These are phyloP conservation scores for Atethmia centrago DNA, from an alignment of 2,888 invertebrate genomes.

Conservation along the genomic window DNA sequence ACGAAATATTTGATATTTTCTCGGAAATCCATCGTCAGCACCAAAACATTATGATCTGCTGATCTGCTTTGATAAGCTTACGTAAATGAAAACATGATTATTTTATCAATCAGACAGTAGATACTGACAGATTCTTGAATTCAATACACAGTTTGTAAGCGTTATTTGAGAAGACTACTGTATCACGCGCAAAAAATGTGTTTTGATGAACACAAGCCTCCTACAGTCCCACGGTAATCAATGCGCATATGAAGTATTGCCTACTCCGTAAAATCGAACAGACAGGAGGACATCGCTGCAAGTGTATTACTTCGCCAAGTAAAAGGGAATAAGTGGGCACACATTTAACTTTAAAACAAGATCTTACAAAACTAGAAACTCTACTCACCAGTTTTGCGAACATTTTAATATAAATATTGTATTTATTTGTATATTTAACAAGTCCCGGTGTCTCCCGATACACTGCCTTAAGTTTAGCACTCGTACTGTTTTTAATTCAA, in stretches of 20 bases:
- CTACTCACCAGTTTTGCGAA: conserved; percentile 85
- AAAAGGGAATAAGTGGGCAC: too few species aligned
- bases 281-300: not conserved
- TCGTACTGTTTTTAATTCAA: conserved; percentile 77
- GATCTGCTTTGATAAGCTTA: not conserved
- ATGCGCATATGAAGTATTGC: not conserved
- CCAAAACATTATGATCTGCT: conserved; percentile 1
- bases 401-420: conserved; percentile 71
- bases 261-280: not conserved
- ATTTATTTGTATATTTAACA: conserved; percentile 39
- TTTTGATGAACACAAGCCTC: not conserved
- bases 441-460: conserved; percentile 63
- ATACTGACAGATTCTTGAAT: not conserved
- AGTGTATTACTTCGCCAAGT: not conserved
- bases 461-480: conserved; percentile 70
- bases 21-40: not conserved
- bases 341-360: not conserved
- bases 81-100: not conserved
- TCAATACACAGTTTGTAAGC: not conserved
- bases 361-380: conserved; percentile 13
- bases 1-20: conserved; percentile 17
- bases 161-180: not conserved
- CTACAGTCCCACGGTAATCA: too few species aligned
- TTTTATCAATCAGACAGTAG: conserved; percentile 5
- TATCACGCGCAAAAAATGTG: not conserved